phyloP scores from a whole-genome alignment of 2,113 vertebrate genomes.

The Glaucidium brasilianum region DNA sequence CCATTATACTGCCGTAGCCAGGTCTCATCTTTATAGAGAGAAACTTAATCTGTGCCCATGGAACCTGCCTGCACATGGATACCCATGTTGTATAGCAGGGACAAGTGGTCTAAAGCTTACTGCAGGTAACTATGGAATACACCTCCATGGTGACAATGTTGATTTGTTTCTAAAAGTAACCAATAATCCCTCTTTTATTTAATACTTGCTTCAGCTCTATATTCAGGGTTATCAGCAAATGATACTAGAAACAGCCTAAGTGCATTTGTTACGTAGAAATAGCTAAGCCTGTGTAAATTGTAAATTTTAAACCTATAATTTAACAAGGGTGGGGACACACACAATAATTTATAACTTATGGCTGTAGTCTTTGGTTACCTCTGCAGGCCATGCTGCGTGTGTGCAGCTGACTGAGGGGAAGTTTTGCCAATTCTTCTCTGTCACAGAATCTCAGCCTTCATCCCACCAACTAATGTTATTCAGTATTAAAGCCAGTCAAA shows the following conservation, averaged over 20 bases:
- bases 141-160: background rate
- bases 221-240: background rate
- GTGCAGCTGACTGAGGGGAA: background rate
- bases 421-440: background rate
- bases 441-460: background rate
- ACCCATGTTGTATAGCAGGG: background rate
- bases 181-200: background rate
- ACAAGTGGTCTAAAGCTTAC: background rate
- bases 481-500: background rate
- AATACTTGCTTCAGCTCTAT: background rate
- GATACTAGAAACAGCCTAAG: background rate
- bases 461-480: background rate
- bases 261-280: background rate
- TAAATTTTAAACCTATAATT: background rate
- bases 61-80: background rate
- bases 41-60: background rate
- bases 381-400: rapidly evolving
- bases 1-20: background rate
- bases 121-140: background rate
- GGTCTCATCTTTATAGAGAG: background rate
- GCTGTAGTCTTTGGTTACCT: background rate
- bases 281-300: background rate
- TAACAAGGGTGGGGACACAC: rapidly evolving
- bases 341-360: background rate
- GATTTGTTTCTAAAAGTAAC: background rate